Base-by-base conservation (phyloP, 1,140 invertebrate genomes). In the Schlechtendalia chinensis region DNA sequence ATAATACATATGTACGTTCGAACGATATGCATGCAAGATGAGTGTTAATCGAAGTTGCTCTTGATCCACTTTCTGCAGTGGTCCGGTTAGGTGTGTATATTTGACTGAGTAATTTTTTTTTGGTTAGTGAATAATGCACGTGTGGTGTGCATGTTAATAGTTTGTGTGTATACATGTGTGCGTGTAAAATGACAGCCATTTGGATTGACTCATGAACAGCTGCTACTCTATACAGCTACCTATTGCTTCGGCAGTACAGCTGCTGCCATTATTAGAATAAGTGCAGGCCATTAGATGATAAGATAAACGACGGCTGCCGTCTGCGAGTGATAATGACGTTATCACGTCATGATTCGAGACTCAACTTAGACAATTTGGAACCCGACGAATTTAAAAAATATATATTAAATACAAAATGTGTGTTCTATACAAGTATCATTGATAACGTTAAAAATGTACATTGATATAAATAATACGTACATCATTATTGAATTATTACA, bases 31-130 rank as follows among this genome's bases (percentile, higher is more conserved):
- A 24, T 45, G n/a, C 24, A 8, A 22, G 69, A 27, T 54, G 47
- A 72, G 47, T 19, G 69, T 12, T 17, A 16, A 53, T 71, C 45
- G 22, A 47, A 45, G 17, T 14, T 72, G 56, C 53, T 54, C 72
- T 75, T 75, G 72, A 75, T 75, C 72, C 32, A 75, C 72, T 75
- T 75, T 75, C 72, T 39, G 54, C 54, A 19, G 61, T 22, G 32
- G 53, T 75, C 72, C 72, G 72, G 72, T 75, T 75, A n/a, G n/a
- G n/a, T n/a, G n/a, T n/a, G n/a, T n/a, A n/a, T n/a, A n/a, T n/a
- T n/a, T 56, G 3, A 3, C 19, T 61, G 58, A 11, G 22, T 27
- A 22, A 24, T 1, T 50, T 58, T 16, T 39, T 39, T 4, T 3
- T 39, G 32, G 32, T 39, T 39, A 39, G 3, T 39, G 32, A 39